Conservation (phyloP, 2,797 vertebrate genomes). For the Anolis apletophallus region DNA sequence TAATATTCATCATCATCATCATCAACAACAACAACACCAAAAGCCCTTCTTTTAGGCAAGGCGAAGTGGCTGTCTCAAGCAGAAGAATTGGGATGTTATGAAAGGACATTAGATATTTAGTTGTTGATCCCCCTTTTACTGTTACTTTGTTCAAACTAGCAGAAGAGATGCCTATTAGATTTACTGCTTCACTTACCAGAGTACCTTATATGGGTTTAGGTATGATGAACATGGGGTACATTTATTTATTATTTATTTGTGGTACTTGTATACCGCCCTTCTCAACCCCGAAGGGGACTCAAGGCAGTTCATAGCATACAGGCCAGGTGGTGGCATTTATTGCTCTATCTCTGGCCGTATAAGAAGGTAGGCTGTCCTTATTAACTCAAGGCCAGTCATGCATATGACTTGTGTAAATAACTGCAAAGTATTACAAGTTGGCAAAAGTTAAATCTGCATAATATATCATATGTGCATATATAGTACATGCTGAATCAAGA, state of each 20-base stretch:
- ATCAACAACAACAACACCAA: too few species aligned
- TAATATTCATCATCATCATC: too few species aligned
- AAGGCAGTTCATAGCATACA: too few species aligned
- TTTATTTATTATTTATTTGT: too few species aligned
- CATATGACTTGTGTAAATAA: background rate
- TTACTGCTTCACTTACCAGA: background rate
- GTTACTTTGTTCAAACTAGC: background rate
- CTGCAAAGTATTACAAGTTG: too few species aligned
- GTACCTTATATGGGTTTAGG: background rate
- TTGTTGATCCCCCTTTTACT: background rate
- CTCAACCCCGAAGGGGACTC: too few species aligned
- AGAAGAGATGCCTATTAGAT: background rate
- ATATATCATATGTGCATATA: background rate
- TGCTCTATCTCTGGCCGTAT: background rate
- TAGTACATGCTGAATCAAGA: background rate
- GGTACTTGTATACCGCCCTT: too few species aligned
- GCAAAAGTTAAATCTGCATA: background rate
- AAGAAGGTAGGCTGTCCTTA: background rate
- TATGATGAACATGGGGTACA: too few species aligned
- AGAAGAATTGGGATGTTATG: background rate
- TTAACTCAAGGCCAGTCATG: background rate
- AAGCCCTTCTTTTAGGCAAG: background rate
- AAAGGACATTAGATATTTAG: background rate
- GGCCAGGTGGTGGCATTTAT: background rate
- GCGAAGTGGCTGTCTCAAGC: too few species aligned